Conservation (phyloP, 2,113 vertebrate species). For the Himantopus leucocephalus region DNA sequence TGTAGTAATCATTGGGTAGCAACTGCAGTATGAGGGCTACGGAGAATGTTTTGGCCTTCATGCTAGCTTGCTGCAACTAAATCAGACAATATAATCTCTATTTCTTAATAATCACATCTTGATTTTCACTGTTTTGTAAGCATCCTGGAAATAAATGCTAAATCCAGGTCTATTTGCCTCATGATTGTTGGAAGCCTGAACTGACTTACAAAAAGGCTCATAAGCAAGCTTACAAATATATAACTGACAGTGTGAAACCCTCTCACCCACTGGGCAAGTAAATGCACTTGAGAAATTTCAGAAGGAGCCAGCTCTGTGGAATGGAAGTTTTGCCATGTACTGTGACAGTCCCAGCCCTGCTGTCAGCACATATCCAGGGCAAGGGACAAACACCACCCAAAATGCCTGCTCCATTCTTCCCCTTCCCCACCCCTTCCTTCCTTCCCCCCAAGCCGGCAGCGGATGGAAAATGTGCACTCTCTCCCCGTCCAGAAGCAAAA, state of each 20-base stretch:
- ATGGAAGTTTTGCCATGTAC: neutral
- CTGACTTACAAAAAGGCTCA: neutral
- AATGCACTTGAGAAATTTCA: constrained; percentile 31
- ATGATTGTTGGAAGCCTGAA: neutral
- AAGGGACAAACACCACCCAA: neutral
- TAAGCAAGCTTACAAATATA: neutral
- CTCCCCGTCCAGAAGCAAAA: neutral
- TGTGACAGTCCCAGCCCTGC: neutral
- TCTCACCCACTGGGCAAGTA: constrained; percentile 30
- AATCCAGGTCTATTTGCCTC: neutral
- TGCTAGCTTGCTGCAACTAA: neutral
- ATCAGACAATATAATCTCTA: neutral
- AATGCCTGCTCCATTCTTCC: neutral
- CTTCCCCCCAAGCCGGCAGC: rapidly evolving
- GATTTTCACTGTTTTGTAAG: neutral
- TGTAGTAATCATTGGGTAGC: neutral
- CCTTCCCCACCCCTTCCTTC: neutral
- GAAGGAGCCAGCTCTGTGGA: neutral
- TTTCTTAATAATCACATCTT: neutral
- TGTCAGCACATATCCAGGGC: neutral
- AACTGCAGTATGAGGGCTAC: neutral
- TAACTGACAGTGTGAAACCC: neutral
- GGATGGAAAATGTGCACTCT: neutral
- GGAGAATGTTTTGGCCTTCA: neutral
- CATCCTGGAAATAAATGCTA: neutral